A percentile compares a stretch with the other conserved stretches of the same genome.
Conservation (phyloP, 2,797 vertebrate species). For the Coregonus suidteri region DNA sequence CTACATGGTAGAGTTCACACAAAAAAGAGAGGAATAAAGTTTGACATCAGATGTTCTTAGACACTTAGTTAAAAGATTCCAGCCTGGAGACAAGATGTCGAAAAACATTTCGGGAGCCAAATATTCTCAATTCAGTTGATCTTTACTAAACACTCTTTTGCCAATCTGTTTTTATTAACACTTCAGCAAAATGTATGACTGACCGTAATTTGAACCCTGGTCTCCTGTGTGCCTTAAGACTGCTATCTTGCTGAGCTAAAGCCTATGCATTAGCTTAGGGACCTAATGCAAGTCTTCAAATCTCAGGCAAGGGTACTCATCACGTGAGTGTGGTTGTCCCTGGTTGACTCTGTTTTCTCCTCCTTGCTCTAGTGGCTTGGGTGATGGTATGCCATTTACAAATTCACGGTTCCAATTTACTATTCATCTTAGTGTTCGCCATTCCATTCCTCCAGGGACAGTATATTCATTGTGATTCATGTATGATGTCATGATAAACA, state of each 20-base stretch:
- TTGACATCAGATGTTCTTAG: slow-evolving; percentile 21
- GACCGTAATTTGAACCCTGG: no score
- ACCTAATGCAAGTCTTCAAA: no score
- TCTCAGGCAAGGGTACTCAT: no score
- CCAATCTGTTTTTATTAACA: neutral
- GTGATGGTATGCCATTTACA: slow-evolving; percentile 1
- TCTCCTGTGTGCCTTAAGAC: no score
- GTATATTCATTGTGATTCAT: no score
- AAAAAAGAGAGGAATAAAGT: slow-evolving; percentile 6
- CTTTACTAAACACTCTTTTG: neutral
- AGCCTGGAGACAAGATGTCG: neutral
- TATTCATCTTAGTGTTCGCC: neutral
- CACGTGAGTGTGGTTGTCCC: no score
- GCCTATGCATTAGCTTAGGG: no score
- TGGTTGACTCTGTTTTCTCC: neutral
- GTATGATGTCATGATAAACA: no score
- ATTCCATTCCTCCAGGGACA: neutral
- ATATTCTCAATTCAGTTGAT: neutral
- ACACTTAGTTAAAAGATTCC: neutral
- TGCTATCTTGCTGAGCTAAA: no score
- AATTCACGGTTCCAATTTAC: no score
- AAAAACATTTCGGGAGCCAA: neutral
- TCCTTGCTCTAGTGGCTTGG: neutral
- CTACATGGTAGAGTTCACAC: neutral
- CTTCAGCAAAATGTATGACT: neutral